Percentiles rank a stretch among this genome's conserved stretches.
These are phyloP conservation scores for Chloebia gouldiae DNA, from an alignment of 2,113 vertebrate species.

Conservation along the genomic window DNA sequence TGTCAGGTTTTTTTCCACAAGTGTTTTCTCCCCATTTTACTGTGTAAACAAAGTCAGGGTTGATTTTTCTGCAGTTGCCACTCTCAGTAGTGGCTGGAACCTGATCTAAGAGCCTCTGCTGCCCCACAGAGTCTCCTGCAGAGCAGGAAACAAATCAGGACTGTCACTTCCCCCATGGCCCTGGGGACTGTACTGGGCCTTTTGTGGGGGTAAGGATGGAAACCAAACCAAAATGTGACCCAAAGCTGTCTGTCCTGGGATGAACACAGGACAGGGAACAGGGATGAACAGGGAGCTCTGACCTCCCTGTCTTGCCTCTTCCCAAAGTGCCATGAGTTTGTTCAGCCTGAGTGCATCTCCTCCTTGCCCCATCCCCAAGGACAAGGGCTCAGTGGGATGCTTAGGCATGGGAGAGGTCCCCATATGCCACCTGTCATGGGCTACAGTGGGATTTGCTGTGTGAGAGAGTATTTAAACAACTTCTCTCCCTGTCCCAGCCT, in stretches of 20 bases:
- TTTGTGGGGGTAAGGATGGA: background rate
- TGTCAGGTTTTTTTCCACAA: background rate
- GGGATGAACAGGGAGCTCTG: background rate
- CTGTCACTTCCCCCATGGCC: fast-evolving
- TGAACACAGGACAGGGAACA: too few relatives aligned
- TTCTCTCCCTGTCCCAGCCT: background rate
- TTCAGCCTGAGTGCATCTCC: background rate
- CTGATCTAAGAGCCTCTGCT: background rate
- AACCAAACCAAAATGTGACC: background rate
- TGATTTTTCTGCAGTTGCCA: background rate
- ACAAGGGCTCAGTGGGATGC: fast-evolving
- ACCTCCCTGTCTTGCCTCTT: background rate
- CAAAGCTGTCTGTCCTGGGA: background rate
- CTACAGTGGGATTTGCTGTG: background rate
- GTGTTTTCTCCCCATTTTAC: background rate
- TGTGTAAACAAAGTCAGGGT: background rate
- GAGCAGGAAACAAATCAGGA: background rate
- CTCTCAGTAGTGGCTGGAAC: background rate
- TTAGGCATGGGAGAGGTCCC: background rate
- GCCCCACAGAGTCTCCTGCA: background rate
- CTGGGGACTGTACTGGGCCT: background rate
- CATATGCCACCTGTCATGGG: background rate
- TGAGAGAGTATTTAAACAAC: background rate
- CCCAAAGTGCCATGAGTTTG: fast-evolving
- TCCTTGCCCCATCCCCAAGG: background rate